Conservation (phyloP, 1,140 invertebrate genomes). For the Drosophila quadrilineata region DNA sequence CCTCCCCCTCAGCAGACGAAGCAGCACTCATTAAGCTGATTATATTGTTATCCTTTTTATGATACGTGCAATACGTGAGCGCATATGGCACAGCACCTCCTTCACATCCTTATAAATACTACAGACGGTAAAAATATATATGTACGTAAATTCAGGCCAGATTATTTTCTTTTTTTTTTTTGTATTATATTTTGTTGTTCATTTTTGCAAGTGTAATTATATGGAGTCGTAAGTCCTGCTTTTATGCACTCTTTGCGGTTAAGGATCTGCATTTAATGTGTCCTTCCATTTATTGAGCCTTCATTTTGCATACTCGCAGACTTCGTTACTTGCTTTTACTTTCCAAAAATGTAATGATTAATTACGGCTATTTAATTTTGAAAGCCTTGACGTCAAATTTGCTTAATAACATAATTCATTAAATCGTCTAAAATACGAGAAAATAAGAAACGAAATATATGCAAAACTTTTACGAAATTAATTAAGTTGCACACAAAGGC, state of each 20-base stretch:
- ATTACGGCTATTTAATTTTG: constrained; percentile 2
- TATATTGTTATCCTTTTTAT: constrained; percentile 81
- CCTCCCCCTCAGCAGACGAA: constrained; percentile 38
- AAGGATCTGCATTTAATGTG: constrained; percentile 24
- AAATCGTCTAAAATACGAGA: not conserved
- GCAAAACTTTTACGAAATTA: constrained; percentile 56
- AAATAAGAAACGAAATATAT: constrained; percentile 30
- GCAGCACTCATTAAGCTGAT: constrained; percentile 80
- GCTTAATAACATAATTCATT: not conserved
- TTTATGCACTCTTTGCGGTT: constrained; percentile 56
- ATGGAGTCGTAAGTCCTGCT: constrained; percentile 47
- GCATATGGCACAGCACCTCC: constrained; percentile 58
- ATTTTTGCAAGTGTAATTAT: constrained; percentile 76
- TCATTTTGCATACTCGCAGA: constrained; percentile 25
- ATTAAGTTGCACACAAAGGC: constrained; percentile 37
- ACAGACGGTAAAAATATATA: too few relatives aligned
- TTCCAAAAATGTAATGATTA: too few relatives aligned
- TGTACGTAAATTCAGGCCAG: too few relatives aligned
- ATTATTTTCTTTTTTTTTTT: constrained; percentile 7
- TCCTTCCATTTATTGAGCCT: constrained; percentile 4
- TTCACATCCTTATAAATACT: constrained; percentile 7
- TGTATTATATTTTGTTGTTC: constrained; percentile 47
- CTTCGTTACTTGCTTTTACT: too few relatives aligned
- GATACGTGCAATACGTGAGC: constrained; percentile 80
- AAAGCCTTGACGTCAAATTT: not conserved